Conservation (phyloP, 1,140 invertebrate species). For the Rhopalosiphum maidis region DNA sequence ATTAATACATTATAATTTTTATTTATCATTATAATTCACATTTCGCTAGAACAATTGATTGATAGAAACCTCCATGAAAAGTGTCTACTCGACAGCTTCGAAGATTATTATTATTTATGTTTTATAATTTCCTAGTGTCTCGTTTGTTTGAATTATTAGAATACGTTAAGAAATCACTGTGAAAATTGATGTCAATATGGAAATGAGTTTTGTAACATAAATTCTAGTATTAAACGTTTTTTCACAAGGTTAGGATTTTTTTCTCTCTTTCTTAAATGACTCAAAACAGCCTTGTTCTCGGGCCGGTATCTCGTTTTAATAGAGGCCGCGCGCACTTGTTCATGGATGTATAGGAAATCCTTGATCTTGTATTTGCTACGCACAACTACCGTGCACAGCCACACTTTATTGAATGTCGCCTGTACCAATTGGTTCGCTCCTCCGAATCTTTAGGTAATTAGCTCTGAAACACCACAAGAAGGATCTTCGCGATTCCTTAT, state of each 20-base stretch:
- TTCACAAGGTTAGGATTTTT: constrained; percentile 20
- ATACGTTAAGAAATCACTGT: not conserved
- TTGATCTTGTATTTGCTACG: constrained; percentile 47
- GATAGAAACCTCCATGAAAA: not conserved
- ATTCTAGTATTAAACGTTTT: not conserved
- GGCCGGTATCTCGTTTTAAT: not conserved
- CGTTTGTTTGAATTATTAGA: constrained; percentile 4
- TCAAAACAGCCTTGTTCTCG: constrained; percentile 33
- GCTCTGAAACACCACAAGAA: not conserved
- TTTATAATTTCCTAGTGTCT: not conserved
- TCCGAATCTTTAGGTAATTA: not conserved
- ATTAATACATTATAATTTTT: not conserved
- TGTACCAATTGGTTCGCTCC: not conserved
- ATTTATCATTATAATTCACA: constrained; percentile 1
- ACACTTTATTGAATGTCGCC: not conserved
- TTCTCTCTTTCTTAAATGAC: not conserved
- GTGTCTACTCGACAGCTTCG: not conserved
- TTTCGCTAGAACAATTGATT: not conserved
- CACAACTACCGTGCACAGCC: not conserved
- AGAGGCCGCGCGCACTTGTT: constrained; percentile 12
- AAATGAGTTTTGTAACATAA: constrained; percentile 19
- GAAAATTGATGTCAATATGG: constrained; percentile 5
- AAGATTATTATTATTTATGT: not conserved
- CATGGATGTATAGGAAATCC: constrained; percentile 8
- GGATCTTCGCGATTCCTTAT: not conserved